A percentile compares a stretch with the other conserved stretches of the same genome.
phyloP scores from a whole-genome alignment of 37 sponge, comb jelly and placozoan genomes.

The Aphrocallistes beatrix region DNA sequence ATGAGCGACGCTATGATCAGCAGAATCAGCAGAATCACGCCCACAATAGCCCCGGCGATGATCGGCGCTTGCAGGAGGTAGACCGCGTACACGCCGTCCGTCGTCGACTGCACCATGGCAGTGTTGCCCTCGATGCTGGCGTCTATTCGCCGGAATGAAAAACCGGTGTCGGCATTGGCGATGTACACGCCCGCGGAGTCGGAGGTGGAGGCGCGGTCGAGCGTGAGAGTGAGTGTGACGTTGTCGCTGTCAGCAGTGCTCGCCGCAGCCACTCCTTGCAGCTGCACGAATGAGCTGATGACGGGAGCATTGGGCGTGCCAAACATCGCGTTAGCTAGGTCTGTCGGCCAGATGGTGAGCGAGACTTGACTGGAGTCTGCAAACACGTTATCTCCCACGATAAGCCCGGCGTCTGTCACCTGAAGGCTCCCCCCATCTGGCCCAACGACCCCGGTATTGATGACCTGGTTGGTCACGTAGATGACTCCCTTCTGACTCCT shows the following conservation, averaged over 20 bases:
- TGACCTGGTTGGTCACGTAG: constrained; percentile 17
- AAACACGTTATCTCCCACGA: not conserved
- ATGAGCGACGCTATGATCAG: not conserved
- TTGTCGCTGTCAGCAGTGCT: not conserved
- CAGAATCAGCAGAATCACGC: constrained; percentile 39
- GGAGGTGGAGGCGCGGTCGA: not conserved
- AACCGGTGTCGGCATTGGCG: constrained; percentile 21
- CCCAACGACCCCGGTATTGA: not conserved
- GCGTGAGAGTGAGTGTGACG: not conserved
- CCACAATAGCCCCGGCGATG: constrained; percentile 28
- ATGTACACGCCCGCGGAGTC: constrained; percentile 21
- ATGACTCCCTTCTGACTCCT: constrained; percentile 92
- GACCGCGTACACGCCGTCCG: constrained; percentile 62
- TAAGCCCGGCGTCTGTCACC: not conserved
- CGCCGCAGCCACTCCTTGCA: not conserved
- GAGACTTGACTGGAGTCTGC: not conserved
- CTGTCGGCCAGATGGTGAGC: not conserved
- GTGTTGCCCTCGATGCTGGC: constrained; percentile 22
- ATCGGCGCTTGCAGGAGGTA: not conserved
- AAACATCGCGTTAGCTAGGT: not conserved
- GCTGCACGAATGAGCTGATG: constrained; percentile 29
- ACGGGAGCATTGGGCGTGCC: not conserved
- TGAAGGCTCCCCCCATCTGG: constrained; percentile 15
- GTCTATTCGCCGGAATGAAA: constrained; percentile 23
- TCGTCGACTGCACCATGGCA: constrained; percentile 26